Evolutionary conservation across 2,113 vertebrate genomes (phyloP).

Genomic region (Crotalus horridus): DNA sequence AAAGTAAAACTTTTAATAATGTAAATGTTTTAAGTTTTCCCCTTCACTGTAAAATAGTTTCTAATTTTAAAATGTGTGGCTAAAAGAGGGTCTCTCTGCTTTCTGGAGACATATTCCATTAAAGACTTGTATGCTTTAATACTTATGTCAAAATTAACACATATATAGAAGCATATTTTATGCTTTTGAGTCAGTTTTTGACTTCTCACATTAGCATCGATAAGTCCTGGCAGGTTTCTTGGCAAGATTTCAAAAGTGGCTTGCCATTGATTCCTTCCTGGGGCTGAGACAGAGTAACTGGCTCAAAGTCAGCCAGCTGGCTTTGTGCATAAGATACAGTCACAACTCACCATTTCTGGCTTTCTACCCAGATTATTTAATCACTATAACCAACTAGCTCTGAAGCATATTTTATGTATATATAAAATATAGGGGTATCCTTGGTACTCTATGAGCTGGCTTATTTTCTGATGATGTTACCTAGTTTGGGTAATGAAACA

Average conservation of each 20-base stretch:
- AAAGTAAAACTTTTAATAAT: not conserved
- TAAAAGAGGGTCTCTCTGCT: not conserved
- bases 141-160: not conserved
- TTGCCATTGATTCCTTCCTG: not conserved
- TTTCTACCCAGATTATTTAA: not conserved
- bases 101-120: not conserved
- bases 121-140: not conserved
- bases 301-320: not conserved
- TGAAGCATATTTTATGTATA: not conserved
- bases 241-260: not conserved
- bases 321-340: not conserved
- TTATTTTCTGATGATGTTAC: not conserved
- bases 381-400: not conserved
- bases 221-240: not conserved
- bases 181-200: not conserved
- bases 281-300: not conserved
- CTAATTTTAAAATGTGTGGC: not conserved
- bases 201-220: not conserved
- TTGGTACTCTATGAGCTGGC: not conserved
- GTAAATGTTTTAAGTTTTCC: not conserved
- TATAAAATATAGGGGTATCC: not conserved
- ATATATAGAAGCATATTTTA: not conserved
- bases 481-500: not conserved
- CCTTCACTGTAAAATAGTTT: not conserved
- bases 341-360: not conserved